Conservation (phyloP, 1,140 invertebrate species). For the Caligus rogercresseyi region DNA sequence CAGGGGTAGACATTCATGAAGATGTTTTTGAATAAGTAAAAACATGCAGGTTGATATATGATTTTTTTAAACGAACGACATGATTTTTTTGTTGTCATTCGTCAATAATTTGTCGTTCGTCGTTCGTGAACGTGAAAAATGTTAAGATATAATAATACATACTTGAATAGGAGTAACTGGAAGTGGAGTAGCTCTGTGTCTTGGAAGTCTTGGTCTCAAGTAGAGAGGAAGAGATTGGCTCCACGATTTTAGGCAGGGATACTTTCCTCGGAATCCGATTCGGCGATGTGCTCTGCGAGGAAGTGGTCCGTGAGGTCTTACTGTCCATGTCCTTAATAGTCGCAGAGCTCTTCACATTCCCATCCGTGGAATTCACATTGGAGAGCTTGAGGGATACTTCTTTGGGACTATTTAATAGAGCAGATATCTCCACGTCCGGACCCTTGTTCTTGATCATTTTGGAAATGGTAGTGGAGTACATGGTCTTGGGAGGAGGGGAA, state of each 20-base stretch:
- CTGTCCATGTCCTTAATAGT: not conserved
- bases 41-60: not conserved
- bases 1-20: no score
- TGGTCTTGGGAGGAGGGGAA: not conserved
- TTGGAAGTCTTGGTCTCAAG: not conserved
- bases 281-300: not conserved
- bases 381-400: not conserved
- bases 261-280: not conserved
- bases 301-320: not conserved
- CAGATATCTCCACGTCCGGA: not conserved
- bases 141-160: no score
- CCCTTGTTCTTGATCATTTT: not conserved
- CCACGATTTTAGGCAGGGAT: not conserved
- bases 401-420: not conserved
- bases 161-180: not conserved
- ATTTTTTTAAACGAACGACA: not conserved
- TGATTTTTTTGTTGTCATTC: not conserved
- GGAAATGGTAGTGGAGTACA: constrained; percentile 7
- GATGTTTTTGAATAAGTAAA: no score
- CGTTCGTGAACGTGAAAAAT: no score
- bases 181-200: not conserved
- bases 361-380: not conserved
- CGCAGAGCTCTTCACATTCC: not conserved
- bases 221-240: not conserved
- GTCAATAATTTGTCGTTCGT: no score